Evolutionary conservation across 2,797 vertebrate genomes (phyloP).

Genomic region (Spondyliosoma cantharus): DNA sequence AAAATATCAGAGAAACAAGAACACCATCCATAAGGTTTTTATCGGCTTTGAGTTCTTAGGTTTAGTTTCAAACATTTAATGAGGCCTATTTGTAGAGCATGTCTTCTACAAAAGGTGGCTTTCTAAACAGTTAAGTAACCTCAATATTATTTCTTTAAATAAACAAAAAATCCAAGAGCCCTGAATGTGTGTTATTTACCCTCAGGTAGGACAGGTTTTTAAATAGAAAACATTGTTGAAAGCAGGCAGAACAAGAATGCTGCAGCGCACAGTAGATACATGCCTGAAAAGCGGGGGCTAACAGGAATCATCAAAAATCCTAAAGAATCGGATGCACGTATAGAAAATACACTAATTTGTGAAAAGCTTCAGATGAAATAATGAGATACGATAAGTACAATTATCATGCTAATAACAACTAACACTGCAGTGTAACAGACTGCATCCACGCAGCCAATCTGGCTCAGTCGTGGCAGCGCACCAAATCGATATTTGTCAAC

Average conservation of each 20-base stretch:
- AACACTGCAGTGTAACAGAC: neutral
- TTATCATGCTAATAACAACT: neutral
- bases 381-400: neutral
- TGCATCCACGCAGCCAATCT: slow-evolving; percentile 1
- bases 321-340: neutral
- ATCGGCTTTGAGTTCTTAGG: slow-evolving; percentile 21
- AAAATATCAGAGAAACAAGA: slow-evolving; percentile 49
- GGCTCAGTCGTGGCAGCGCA: slow-evolving; percentile 1
- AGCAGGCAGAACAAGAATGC: slow-evolving; percentile 13
- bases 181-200: slow-evolving; percentile 5
- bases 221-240: slow-evolving; percentile 15
- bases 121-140: neutral
- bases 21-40: slow-evolving; percentile 10
- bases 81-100: neutral
- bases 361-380: slow-evolving; percentile 1
- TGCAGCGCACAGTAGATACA: neutral
- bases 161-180: neutral
- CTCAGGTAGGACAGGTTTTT: neutral
- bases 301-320: neutral
- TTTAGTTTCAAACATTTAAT: slow-evolving; percentile 5
- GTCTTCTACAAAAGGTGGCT: neutral
- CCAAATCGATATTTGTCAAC: slow-evolving; percentile 4
- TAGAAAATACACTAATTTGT: neutral
- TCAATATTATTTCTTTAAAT: slow-evolving; percentile 1
- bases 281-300: neutral